Evolutionary conservation across 2,113 vertebrate genomes (phyloP).

Genomic region (Microcebus ravelobensis): DNA sequence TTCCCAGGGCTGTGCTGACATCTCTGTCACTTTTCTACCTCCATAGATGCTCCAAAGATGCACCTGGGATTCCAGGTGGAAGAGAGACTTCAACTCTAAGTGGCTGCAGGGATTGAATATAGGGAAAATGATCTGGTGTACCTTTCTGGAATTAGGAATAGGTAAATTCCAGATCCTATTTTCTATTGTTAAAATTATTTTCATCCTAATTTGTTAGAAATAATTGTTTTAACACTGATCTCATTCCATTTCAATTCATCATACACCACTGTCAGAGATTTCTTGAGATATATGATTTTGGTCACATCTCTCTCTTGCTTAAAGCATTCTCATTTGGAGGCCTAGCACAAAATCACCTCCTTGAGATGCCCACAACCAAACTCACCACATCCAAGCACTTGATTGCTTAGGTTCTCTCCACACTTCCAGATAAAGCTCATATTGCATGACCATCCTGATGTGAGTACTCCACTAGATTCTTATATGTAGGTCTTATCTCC

Average conservation of each 20-base stretch:
- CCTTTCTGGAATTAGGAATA: neutral
- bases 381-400: neutral
- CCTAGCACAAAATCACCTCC: neutral
- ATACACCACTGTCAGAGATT: neutral
- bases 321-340: neutral
- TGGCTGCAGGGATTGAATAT: neutral
- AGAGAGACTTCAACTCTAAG: neutral
- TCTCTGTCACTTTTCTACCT: neutral
- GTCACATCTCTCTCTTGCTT: neutral
- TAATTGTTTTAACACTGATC: neutral
- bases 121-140: neutral
- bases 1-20: neutral
- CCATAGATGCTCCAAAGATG: neutral
- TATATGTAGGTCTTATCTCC: neutral
- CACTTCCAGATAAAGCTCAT: neutral
- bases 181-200: neutral
- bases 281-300: neutral
- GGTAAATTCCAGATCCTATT: neutral
- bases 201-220: neutral
- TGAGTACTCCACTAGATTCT: neutral
- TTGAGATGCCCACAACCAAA: neutral
- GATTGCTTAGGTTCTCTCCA: neutral
- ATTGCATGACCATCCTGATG: neutral
- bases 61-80: neutral
- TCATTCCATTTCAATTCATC: neutral